Base-by-base conservation (phyloP, 1,140 invertebrate species). In the Lutraria rhynchaena region DNA sequence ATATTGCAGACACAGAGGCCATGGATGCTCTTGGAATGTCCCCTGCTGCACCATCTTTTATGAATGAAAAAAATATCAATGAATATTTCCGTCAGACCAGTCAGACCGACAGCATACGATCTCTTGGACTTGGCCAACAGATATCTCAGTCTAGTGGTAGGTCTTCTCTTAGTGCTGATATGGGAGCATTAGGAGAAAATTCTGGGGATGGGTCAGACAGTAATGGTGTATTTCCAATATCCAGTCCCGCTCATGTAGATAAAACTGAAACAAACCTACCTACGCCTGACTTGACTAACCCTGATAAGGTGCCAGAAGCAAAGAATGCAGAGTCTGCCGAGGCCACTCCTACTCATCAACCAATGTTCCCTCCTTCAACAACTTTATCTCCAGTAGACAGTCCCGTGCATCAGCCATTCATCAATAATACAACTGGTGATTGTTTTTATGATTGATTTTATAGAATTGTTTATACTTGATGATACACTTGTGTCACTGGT, bases 281-380 rank as follows among this genome's bases (percentile, higher is more conserved):
- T 17, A 29, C 73, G n/a, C 73, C 73, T 44, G 73, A 75, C 9
- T 19, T 75, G 44, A 22, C 41, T 49, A 5, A 17, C 7, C n/a
- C 19, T n/a, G 44, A 46, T 27, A 67, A 49, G 1, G 57, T 29
- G 22, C 22, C 22, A n/a, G 58, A 61, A 24, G 1, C 35, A 33
- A 61, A 27, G 41, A 35, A 15, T 4, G 1, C 24, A 2, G 55
- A 29, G 1, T 75, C 55, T 24, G 27, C 49, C 7, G 76, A 80
- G 19, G 60, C 75, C 29, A 90, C 89, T 13, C 88, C 88, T 41
- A 84, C 80, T n/a, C 88, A 88, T 63, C 88, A 89, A 51, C 73
- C 84, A 51, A 11, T 76, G 57, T 65, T 61, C 7, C 65, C 55
- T n/a, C 60, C 77, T 44, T 49, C 70, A 13, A 63, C 61, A 35